Evolutionary conservation across 2,888 invertebrate genomes (phyloP), one percentile per base, ranked within the genome.

Genomic region (Lymantria dispar): DNA sequence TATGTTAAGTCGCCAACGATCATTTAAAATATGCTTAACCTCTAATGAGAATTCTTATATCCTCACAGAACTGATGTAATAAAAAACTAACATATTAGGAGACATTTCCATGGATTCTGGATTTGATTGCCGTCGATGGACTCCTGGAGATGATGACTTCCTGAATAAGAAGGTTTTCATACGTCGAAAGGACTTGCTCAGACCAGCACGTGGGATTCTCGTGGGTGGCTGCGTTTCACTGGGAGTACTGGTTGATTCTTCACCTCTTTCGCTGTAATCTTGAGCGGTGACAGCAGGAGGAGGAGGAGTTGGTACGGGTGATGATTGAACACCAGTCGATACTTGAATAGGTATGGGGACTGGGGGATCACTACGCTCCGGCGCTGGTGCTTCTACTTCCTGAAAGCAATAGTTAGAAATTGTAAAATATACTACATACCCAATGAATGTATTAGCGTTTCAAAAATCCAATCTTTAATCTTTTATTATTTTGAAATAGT

Each of bases 81-180:
- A 36, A 38, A 37, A 10, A 10, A 46, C 48, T 49, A n/a, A 84
- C 85, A 75, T 74, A 47, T 80, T 76, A 40, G 83, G 76, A 11
- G 79, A 75, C 9, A 50, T 56, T 22, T 77, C 76, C 33, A 72
- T 47, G 0, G 80, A 80, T n/a, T 80, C 75, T 0, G 71, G 70
- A 14, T 67, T 63, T 0, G 76, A 76, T 42, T 61, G 61, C 8
- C 62, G 62, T 0, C 50, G 65, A 5, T 56, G 56, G 9, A 60
- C 62, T n/a, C 69, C 71, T 0, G 67, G 63, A 0, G 70, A 62
- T 7, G 73, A 47, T 2, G 70, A 56, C 33, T 62, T 74, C 12
- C 67, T 64, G 47, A 83, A 83, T 7, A 84, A 62, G 13, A 77
- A 65, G 7, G 71, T 64, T 50, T 84, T 84, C 83, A 84, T 84